A percentile compares a stretch with the other conserved stretches of the same genome.
These are phyloP conservation scores for Teleogryllus occipitalis DNA, from an alignment of 1,140 invertebrate genomes.

Conservation along the genomic window DNA sequence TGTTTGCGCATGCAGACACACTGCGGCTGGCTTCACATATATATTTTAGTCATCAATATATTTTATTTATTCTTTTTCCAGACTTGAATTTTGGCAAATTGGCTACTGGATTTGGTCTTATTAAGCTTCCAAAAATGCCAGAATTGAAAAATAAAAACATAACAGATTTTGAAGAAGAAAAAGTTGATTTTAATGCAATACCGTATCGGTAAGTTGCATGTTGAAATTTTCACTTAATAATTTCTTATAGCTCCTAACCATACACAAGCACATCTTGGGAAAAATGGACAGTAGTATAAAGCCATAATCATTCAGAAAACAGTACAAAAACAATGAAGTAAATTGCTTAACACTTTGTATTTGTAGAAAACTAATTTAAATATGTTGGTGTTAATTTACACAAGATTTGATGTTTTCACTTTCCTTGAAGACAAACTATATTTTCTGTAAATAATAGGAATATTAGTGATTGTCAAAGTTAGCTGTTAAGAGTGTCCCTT, in stretches of 20 bases:
- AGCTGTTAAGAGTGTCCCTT: too few relatives aligned
- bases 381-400: neutral
- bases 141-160: slow-evolving; percentile 70
- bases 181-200: slow-evolving; percentile 67
- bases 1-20: neutral
- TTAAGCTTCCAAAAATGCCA: slow-evolving; percentile 90
- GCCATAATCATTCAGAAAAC: neutral
- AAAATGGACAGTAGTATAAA: too few relatives aligned
- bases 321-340: neutral
- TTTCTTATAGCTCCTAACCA: neutral
- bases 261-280: too few relatives aligned
- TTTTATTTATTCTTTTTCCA: slow-evolving; percentile 28
- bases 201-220: slow-evolving; percentile 51
- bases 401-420: too few relatives aligned
- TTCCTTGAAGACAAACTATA: too few relatives aligned
- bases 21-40: too few relatives aligned
- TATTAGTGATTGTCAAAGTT: too few relatives aligned
- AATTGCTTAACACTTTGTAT: neutral
- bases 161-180: slow-evolving; percentile 53
- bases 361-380: neutral
- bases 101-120: slow-evolving; percentile 78
- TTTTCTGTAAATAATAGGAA: too few relatives aligned
- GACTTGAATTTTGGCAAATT: slow-evolving; percentile 81
- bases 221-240: neutral
- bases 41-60: neutral